These are phyloP conservation scores for Shargacucullia verbasci DNA, from an alignment of 2,888 invertebrate species.

Conservation along the genomic window DNA sequence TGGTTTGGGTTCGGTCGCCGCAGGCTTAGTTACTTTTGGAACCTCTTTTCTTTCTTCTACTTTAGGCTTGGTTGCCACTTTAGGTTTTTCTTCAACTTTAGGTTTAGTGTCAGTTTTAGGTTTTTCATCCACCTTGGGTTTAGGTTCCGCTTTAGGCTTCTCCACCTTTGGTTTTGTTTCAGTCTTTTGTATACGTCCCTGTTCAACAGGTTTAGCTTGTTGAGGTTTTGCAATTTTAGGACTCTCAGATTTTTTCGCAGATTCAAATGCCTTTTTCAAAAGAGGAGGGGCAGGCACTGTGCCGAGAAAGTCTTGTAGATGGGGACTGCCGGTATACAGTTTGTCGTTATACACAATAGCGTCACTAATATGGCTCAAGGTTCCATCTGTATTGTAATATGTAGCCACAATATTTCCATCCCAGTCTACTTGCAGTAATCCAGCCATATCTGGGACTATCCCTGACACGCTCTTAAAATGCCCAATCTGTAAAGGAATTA, in stretches of 20 bases:
- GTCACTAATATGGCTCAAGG: slow-evolving; percentile 89
- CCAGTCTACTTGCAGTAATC: slow-evolving; percentile 91
- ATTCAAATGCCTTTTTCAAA: slow-evolving; percentile 77
- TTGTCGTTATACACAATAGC: slow-evolving; percentile 90
- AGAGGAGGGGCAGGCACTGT: slow-evolving; percentile 89
- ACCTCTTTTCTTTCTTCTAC: slow-evolving; percentile 39
- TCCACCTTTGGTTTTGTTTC: slow-evolving; percentile 38
- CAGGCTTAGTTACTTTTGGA: slow-evolving; percentile 51
- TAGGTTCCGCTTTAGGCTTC: slow-evolving; percentile 49
- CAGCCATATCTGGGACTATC: slow-evolving; percentile 81
- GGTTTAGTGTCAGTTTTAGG: slow-evolving; percentile 10
- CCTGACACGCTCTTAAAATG: slow-evolving; percentile 87
- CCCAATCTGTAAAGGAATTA: slow-evolving; percentile 88
- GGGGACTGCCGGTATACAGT: slow-evolving; percentile 92
- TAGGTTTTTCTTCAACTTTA: slow-evolving; percentile 32
- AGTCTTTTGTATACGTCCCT: slow-evolving; percentile 40
- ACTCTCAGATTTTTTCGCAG: slow-evolving; percentile 24
- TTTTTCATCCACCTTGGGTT: slow-evolving; percentile 31
- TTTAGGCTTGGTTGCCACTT: slow-evolving; percentile 33
- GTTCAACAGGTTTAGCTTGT: slow-evolving; percentile 57
- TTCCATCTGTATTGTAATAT: slow-evolving; percentile 90
- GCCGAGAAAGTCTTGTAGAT: slow-evolving; percentile 89
- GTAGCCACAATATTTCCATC: slow-evolving; percentile 92
- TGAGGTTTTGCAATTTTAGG: slow-evolving; percentile 59
- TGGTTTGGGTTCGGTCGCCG: slow-evolving; percentile 41